phyloP scores from a whole-genome alignment of 2,888 invertebrate species.

The Eubasilissa splendida region DNA sequence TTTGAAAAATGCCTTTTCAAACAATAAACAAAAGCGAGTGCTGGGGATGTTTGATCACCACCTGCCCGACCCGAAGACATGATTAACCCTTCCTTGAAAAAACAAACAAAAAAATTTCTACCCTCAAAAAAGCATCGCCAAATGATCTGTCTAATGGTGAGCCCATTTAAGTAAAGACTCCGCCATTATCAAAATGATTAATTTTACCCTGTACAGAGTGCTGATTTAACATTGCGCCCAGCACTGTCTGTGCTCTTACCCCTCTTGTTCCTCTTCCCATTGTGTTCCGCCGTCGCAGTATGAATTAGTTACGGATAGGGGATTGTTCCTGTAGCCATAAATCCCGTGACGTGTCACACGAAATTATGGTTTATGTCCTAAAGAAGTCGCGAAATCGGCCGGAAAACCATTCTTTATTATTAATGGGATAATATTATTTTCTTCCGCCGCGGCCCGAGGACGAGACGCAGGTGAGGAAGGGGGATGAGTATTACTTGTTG shows the following conservation, averaged over 20 bases:
- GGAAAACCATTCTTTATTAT: conserved; percentile 58
- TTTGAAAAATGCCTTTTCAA: conserved; percentile 42
- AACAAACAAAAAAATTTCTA: conserved; percentile 11
- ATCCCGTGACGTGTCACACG: conserved; percentile 56
- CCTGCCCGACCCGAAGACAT: conserved; percentile 3
- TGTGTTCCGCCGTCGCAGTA: conserved; percentile 27
- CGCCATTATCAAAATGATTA: conserved; percentile 28
- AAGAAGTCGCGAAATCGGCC: conserved; percentile 58
- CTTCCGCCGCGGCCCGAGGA: conserved; percentile 10
- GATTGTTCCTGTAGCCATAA: conserved; percentile 53
- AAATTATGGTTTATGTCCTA: conserved; percentile 58
- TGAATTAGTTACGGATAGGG: conserved; percentile 56
- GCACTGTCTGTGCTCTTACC: not conserved
- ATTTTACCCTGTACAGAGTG: conserved; percentile 20
- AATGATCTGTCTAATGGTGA: conserved; percentile 39
- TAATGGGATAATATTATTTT: conserved; percentile 53
- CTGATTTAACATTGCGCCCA: conserved; percentile 8
- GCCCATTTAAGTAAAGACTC: conserved; percentile 21
- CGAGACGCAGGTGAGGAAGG: conserved; percentile 19
- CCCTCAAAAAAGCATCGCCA: conserved; percentile 25
- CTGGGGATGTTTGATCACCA: not conserved
- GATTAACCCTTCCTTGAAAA: conserved; percentile 37
- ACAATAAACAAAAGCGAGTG: conserved; percentile 16
- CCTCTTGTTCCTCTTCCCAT: conserved; percentile 26
- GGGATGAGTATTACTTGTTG: not conserved